Percentiles rank a stretch among this genome's conserved stretches.
Conservation (phyloP, 1,140 invertebrate species). For the Galendromus occidentalis region DNA sequence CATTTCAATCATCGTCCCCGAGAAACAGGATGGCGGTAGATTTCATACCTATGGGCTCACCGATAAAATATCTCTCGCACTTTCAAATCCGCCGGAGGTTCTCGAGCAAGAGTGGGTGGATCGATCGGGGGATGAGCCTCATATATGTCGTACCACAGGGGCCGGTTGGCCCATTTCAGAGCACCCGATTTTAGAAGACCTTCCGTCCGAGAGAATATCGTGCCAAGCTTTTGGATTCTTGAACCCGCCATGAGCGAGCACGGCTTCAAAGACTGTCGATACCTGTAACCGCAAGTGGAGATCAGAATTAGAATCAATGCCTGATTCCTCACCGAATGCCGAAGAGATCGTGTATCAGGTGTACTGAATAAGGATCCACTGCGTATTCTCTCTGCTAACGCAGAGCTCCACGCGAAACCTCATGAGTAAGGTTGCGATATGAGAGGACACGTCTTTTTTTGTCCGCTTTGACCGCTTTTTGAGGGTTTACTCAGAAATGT, state of each 20-base stretch:
- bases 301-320: too few species aligned
- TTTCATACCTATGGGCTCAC: not conserved
- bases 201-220: conserved; percentile 37
- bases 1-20: not conserved
- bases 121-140: conserved; percentile 59
- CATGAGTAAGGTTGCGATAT: too few species aligned
- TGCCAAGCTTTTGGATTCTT: conserved; percentile 15
- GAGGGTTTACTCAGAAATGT: too few species aligned
- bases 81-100: conserved; percentile 33
- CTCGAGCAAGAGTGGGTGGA: conserved; percentile 46
- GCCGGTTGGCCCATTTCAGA: conserved; percentile 49
- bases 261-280: too few species aligned
- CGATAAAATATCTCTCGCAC: conserved; percentile 53
- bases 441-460: too few species aligned
- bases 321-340: too few species aligned
- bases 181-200: conserved; percentile 51
- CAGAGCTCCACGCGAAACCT: too few species aligned
- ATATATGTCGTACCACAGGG: conserved; percentile 76
- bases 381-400: too few species aligned
- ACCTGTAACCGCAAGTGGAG: too few species aligned
- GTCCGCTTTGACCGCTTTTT: too few species aligned
- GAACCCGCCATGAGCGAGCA: conserved; percentile 17
- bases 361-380: too few species aligned
- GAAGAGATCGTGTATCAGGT: too few species aligned
- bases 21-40: not conserved